Conservation (phyloP, 2,888 invertebrate species). For the Rhamnusium bicolor region DNA sequence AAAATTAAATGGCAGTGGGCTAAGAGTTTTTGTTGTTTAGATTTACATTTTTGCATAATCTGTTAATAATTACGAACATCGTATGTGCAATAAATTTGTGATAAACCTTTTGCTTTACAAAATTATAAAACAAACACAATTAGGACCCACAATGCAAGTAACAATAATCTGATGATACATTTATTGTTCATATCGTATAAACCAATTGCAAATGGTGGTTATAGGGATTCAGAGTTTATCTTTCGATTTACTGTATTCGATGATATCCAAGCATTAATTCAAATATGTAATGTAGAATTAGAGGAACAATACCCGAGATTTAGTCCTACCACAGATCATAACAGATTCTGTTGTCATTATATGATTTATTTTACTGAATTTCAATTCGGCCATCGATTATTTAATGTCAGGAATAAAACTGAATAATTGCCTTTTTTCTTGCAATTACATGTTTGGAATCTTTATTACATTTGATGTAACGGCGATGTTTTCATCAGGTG, state of each 20-base stretch:
- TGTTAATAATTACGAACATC: too few relatives aligned
- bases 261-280: conserved; percentile 53
- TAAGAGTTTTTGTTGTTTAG: too few relatives aligned
- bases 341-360: conserved; percentile 60
- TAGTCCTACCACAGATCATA: conserved; percentile 60
- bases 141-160: conserved; percentile 1
- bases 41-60: too few relatives aligned
- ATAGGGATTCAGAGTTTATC: conserved; percentile 59
- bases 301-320: conserved; percentile 59
- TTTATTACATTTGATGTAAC: too few relatives aligned
- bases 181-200: conserved; percentile 48
- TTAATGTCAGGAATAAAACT: conserved; percentile 1
- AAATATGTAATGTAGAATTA: conserved; percentile 62
- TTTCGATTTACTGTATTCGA: conserved; percentile 59
- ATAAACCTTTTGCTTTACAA: not conserved
- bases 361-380: conserved; percentile 19
- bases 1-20: too few relatives aligned
- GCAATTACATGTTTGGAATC: too few relatives aligned
- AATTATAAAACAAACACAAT: conserved; percentile 1
- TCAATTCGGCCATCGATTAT: not conserved
- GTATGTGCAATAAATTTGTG: not conserved
- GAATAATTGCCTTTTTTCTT: not conserved
- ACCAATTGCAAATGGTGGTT: conserved; percentile 54
- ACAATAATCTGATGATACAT: conserved; percentile 31
- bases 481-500: too few relatives aligned